Conservation (phyloP, 2,113 vertebrate species). For the Pterocles gutturalis region DNA sequence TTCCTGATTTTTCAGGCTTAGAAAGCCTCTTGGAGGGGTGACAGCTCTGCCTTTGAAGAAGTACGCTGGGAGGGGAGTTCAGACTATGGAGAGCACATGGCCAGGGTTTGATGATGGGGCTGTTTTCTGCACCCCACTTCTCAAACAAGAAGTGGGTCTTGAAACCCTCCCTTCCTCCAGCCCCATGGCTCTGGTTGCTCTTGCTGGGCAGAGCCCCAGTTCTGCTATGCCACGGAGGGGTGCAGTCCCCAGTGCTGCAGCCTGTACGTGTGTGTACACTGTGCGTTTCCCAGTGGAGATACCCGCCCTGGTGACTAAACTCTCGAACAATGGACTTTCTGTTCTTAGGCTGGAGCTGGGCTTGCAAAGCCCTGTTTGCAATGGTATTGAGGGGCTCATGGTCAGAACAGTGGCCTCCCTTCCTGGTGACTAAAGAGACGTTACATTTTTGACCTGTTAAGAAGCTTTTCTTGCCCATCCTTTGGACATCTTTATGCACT, state of each 20-base stretch:
- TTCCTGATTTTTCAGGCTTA: background rate
- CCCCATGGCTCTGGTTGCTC: accelerated
- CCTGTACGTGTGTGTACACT: accelerated
- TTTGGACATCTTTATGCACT: background rate
- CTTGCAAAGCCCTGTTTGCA: background rate
- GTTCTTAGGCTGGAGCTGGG: background rate
- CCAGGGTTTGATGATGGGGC: background rate
- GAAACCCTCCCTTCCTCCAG: background rate
- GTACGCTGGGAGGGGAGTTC: background rate
- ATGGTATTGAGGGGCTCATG: accelerated
- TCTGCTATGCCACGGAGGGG: background rate
- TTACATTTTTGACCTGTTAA: background rate
- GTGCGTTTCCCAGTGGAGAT: background rate
- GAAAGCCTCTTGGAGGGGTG: background rate
- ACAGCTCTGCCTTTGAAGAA: background rate
- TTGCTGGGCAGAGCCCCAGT: background rate
- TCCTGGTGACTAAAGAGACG: background rate
- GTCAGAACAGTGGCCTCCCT: background rate
- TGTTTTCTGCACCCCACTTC: background rate
- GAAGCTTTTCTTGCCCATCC: background rate
- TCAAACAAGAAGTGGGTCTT: background rate
- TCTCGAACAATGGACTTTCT: background rate
- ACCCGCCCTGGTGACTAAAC: background rate
- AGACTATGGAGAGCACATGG: background rate
- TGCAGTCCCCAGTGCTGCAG: accelerated